Conservation (phyloP, 2,797 vertebrate genomes). For the Botia kubotai region DNA sequence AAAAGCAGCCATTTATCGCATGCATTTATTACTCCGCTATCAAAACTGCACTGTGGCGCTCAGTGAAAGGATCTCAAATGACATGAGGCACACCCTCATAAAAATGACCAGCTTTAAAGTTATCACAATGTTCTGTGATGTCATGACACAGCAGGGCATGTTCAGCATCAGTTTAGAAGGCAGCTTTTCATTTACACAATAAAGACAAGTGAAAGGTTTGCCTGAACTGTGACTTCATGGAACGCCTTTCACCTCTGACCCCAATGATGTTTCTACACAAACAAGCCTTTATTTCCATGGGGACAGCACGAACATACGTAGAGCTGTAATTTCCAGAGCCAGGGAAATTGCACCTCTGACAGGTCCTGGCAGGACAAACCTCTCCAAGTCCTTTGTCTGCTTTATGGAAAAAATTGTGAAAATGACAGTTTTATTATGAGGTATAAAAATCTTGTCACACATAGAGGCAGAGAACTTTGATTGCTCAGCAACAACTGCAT, state of each 20-base stretch:
- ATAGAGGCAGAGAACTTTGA: slow-evolving; percentile 47
- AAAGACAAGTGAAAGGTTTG: background rate
- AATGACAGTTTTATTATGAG: slow-evolving; percentile 56
- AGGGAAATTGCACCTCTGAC: slow-evolving; percentile 32
- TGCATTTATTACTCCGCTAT: background rate
- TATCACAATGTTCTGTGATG: slow-evolving; percentile 1
- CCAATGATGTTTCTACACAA: slow-evolving; percentile 17
- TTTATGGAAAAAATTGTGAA: slow-evolving; percentile 41
- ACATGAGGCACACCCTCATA: background rate
- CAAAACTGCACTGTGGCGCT: background rate
- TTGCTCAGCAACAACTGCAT: slow-evolving; percentile 34
- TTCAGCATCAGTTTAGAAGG: slow-evolving; percentile 26
- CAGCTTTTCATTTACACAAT: slow-evolving; percentile 1
- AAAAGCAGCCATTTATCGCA: background rate
- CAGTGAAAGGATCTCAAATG: slow-evolving; percentile 5
- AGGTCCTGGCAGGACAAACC: slow-evolving; percentile 25
- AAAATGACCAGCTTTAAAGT: slow-evolving; percentile 21
- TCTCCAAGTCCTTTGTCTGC: slow-evolving; percentile 47
- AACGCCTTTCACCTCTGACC: slow-evolving; percentile 16
- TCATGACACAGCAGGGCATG: slow-evolving; percentile 23
- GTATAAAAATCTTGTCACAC: slow-evolving; percentile 54
- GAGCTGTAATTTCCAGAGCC: slow-evolving; percentile 25
- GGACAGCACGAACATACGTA: slow-evolving; percentile 11
- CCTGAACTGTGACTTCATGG: slow-evolving; percentile 18
- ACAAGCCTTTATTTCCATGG: slow-evolving; percentile 27